Percentiles rank a stretch among this genome's conserved stretches.
These are phyloP conservation scores for Mythimna loreyi DNA, from an alignment of 2,888 invertebrate species.

Conservation along the genomic window DNA sequence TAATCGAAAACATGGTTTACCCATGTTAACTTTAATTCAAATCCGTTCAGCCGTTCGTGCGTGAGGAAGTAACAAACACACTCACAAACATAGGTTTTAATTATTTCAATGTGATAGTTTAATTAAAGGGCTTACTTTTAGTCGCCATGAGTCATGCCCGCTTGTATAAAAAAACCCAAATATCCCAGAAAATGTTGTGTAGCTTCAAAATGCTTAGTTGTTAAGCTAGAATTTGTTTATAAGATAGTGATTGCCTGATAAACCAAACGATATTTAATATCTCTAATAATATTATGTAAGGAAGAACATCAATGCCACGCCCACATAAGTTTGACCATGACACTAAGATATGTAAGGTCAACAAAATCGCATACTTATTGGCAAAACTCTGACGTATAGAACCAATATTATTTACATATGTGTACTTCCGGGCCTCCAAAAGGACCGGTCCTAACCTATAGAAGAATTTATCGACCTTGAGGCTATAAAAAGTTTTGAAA, in stretches of 20 bases:
- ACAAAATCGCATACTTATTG: constrained; percentile 27
- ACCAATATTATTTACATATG: constrained; percentile 31
- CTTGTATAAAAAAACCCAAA: too few relatives aligned
- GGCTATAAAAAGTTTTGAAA: constrained; percentile 40
- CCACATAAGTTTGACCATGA: constrained; percentile 31
- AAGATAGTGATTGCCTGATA: neutral
- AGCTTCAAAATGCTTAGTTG: neutral
- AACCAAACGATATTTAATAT: neutral
- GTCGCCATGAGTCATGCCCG: too few relatives aligned
- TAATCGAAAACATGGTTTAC: too few relatives aligned
- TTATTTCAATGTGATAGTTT: too few relatives aligned
- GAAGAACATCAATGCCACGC: constrained; percentile 15
- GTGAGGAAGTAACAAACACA: too few relatives aligned
- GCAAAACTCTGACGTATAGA: constrained; percentile 9
- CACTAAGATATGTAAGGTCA: constrained; percentile 18
- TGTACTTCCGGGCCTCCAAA: constrained; percentile 18
- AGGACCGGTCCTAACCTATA: neutral
- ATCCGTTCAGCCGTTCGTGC: too few relatives aligned
- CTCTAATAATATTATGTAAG: neutral
- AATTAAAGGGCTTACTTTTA: too few relatives aligned
- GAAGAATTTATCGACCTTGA: constrained; percentile 36
- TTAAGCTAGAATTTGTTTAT: neutral
- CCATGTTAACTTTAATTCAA: too few relatives aligned
- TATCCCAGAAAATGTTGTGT: neutral
- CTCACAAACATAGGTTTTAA: too few relatives aligned